Evolutionary conservation across 2,797 vertebrate species (phyloP), one percentile per base, ranked within the genome.

Genomic region (Lerista edwardsae): DNA sequence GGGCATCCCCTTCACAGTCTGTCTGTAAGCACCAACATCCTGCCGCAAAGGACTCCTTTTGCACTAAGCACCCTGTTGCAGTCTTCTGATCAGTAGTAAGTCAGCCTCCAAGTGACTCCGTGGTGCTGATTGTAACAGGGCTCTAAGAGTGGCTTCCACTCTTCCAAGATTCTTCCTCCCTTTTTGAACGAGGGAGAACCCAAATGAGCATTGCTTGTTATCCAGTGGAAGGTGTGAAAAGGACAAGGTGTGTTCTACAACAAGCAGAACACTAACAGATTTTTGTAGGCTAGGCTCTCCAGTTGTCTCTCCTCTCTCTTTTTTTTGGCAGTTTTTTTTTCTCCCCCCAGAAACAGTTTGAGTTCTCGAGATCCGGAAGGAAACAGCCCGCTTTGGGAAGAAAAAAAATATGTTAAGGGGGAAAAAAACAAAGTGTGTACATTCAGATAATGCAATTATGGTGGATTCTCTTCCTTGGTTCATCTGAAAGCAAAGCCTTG

Each of bases 341-440:
- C 19, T 9, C 10, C 29, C 39, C 61, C 47, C 36, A 11, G 0
- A 29, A 80, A 69, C 3, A 12, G 9, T 69, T 34, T 14, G 23
- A 41, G n/a, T 59, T 74, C 39, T 44, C 61, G 67, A 36, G 31
- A 61, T 59, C 6, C 25, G n/a, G 67, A 76, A 62, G 57, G n/a
- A 51, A 5, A 15, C 17, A 17, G 47, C 17, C 4, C n/a, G n/a
- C 23, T 59, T 65, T 55, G 29, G 41, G 19, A 23, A 29, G 31
- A 64, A 81, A 84, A 71, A 47, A 84, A 71, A 47, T 25, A 44
- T 65, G 31, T 51, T 62, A 81, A 25, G 79, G 74, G 67, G 15
- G 4, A 55, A 81, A 67, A 51, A 81, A 67, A 51, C 74, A 76
- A 83, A 78, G 41, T 47, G 73, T 80, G 36, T 91, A 86, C 64